A percentile compares a stretch with the other conserved stretches of the same genome.
Conservation (phyloP, 2,797 vertebrate species). For the Acanthornis magna region DNA sequence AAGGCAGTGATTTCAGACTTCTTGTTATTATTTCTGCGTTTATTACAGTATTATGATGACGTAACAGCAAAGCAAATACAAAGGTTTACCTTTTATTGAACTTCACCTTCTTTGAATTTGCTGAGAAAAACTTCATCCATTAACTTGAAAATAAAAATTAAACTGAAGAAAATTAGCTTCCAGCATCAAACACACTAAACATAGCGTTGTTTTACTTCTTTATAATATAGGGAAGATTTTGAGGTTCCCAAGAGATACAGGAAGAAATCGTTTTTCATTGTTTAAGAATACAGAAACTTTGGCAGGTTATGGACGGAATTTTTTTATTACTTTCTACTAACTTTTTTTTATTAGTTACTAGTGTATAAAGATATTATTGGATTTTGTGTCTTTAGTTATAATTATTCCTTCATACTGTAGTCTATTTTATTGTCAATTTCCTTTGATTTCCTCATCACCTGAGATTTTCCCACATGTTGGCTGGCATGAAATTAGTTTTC, state of each 20-base stretch:
- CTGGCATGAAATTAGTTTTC: conserved; percentile 20
- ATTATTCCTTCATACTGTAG: background rate
- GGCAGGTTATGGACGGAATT: background rate
- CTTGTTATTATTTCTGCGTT: background rate
- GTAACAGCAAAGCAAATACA: background rate
- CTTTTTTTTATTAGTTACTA: background rate
- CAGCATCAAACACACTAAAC: background rate
- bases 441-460: conserved; percentile 1
- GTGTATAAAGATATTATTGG: background rate
- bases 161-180: background rate
- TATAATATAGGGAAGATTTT: background rate
- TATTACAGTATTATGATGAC: background rate
- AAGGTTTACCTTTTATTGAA: background rate
- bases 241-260: background rate
- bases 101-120: background rate
- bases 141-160: background rate
- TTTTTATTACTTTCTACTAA: background rate
- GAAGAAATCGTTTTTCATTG: background rate
- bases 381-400: background rate
- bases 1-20: background rate
- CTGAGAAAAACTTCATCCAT: background rate
- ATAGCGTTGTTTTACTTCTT: background rate
- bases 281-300: background rate
- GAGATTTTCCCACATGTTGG: background rate
- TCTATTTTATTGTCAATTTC: background rate